Evolutionary conservation across 2,113 vertebrate genomes (phyloP), one percentile per base, ranked within the genome.

Genomic region (Ictalurus punctatus): DNA sequence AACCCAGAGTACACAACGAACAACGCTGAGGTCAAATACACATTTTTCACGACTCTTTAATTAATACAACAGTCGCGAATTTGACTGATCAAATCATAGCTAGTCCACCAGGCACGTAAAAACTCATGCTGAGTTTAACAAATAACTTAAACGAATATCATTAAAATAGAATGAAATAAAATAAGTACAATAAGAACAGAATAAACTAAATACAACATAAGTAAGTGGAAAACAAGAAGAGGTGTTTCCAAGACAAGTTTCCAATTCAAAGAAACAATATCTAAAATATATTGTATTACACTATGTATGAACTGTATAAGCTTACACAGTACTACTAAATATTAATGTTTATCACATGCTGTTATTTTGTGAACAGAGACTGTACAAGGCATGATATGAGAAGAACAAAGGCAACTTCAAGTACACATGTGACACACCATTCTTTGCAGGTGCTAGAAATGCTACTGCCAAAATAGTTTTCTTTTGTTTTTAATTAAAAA

Each of bases 341-440:
- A 79, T 54, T 54, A 54, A n/a, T 80, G 25, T 30, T 48, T 52
- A 54, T 80, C 6, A 3, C 78, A 21, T 87, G 67, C 5, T 30
- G 83, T 87, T 37, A 61, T 88, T 84, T 87, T 90, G 0, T 78
- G 54, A 19, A 92, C 95, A 99, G 98, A 97, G 96, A 92, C 95
- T 98, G 67, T 99, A 99, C 94, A 98, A 96, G 93, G 93, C 97
- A 63, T 92, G 91, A 8, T 98, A 94, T 93, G 97, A 99, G 95
- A 99, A 97, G 93, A 97, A 96, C 27, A 98, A 97, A 93, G 95
- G 94, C 89, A 93, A 97, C 91, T 99, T 99, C 95, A 96, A 96
- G 74, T 98, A 99, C 4, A 97, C 96, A n/a, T 94, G 95, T 9
- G 97, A 99, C 93, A 95, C 95, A 54, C 98, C 98, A 0, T 97